A percentile compares a stretch with the other conserved stretches of the same genome.
These are phyloP conservation scores for Ophiodon elongatus DNA, from an alignment of 2,113 vertebrate genomes.

Conservation along the genomic window DNA sequence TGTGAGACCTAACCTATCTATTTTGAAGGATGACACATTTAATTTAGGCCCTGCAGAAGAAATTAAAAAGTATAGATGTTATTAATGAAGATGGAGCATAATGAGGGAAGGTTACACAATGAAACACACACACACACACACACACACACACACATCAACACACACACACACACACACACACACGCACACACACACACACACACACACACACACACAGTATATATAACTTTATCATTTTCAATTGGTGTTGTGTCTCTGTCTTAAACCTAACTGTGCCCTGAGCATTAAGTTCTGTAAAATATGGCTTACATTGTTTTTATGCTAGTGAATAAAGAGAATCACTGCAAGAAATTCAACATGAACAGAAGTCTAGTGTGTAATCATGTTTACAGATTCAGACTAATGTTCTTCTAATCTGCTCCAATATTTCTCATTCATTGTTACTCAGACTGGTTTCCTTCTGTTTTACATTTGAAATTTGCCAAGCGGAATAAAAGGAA, in stretches of 20 bases:
- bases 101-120: constrained; percentile 55
- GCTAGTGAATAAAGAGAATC: background rate
- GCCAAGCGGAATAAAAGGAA: background rate
- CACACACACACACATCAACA: background rate
- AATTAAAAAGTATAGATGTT: constrained; percentile 79
- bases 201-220: background rate
- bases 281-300: background rate
- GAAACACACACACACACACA: background rate
- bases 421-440: background rate
- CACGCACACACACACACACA: background rate
- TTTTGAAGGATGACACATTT: constrained; percentile 79
- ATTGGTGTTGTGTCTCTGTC: background rate
- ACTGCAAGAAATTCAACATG: background rate
- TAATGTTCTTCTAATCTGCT: background rate
- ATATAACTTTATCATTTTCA: background rate
- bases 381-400: background rate
- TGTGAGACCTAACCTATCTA: constrained; percentile 71
- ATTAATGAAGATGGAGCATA: constrained; percentile 78
- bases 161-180: constrained; percentile 9
- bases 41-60: constrained; percentile 76
- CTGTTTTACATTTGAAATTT: background rate
- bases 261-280: background rate
- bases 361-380: background rate
- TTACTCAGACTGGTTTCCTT: background rate
- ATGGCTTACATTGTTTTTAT: background rate